Evolutionary conservation across 2,888 invertebrate genomes (phyloP).

Genomic region (Apodemia zela): DNA sequence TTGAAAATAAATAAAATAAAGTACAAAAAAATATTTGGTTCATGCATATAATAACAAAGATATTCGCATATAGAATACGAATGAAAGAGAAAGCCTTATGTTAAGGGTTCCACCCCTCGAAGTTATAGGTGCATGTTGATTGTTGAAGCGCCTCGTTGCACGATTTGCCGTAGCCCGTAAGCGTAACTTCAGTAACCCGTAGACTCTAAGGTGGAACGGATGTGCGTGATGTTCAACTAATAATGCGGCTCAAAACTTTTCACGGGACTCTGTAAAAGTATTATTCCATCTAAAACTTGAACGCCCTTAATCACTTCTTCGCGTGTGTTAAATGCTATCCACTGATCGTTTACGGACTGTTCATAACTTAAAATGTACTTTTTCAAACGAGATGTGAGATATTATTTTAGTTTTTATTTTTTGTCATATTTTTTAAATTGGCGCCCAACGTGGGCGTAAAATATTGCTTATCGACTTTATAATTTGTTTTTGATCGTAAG

Average conservation of each 20-base stretch:
- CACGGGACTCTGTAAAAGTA: slow-evolving; percentile 13
- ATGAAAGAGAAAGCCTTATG: slow-evolving; percentile 54
- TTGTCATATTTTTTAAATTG: slow-evolving; percentile 12
- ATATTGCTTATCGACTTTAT: slow-evolving; percentile 5
- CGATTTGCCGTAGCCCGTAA: slow-evolving; percentile 13
- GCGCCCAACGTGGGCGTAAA: slow-evolving; percentile 21
- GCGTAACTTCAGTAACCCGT: slow-evolving; percentile 61
- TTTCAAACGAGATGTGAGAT: slow-evolving; percentile 23
- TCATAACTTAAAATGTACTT: slow-evolving; percentile 44
- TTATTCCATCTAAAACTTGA: slow-evolving; percentile 11
- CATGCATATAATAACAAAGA: background rate
- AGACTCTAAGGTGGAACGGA: slow-evolving; percentile 35
- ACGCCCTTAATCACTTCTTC: slow-evolving; percentile 51
- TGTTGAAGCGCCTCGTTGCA: background rate
- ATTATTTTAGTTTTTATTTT: slow-evolving; percentile 21
- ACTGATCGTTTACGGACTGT: slow-evolving; percentile 45
- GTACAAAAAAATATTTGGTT: background rate
- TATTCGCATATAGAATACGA: slow-evolving; percentile 1
- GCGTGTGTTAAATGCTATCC: slow-evolving; percentile 47
- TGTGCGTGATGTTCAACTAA: background rate
- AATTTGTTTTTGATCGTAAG: background rate
- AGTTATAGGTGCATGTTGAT: slow-evolving; percentile 3
- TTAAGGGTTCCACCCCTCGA: slow-evolving; percentile 49
- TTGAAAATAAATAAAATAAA: background rate
- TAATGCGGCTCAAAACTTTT: slow-evolving; percentile 2